Evolutionary conservation across 2,797 vertebrate species (phyloP).

Genomic region (Gadopsis marmoratus): DNA sequence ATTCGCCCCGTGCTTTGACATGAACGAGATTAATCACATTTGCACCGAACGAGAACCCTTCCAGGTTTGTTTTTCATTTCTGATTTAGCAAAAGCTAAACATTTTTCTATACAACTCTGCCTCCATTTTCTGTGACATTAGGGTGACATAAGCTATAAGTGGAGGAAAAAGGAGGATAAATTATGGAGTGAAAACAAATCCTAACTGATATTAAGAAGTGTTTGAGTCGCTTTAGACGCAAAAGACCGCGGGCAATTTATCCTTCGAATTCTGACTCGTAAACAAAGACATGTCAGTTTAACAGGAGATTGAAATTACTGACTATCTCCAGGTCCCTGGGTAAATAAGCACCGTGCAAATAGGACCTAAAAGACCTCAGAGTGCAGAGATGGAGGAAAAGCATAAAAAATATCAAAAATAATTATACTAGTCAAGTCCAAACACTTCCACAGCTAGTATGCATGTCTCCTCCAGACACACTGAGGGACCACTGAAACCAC

Average conservation of each 20-base stretch:
- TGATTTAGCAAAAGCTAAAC: neutral
- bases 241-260: neutral
- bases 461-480: neutral
- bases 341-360: slow-evolving; percentile 1
- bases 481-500: slow-evolving; percentile 10
- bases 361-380: neutral
- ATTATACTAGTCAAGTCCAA: neutral
- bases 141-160: neutral
- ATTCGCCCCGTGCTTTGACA: slow-evolving; percentile 2
- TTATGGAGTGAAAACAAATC: neutral
- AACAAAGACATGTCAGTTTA: neutral
- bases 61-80: neutral
- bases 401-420: slow-evolving; percentile 26
- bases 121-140: neutral
- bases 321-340: neutral
- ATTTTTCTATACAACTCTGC: neutral
- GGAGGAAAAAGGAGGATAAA: neutral
- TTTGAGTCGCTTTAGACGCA: neutral
- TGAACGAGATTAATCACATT: neutral
- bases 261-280: neutral
- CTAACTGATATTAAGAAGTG: neutral
- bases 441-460: neutral
- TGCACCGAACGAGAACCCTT: neutral
- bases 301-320: neutral
- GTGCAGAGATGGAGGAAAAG: slow-evolving; percentile 1